Percentiles rank a stretch among this genome's conserved stretches.
phyloP scores from a whole-genome alignment of 2,797 vertebrate species.

The Gobionotothen gibberifrons region DNA sequence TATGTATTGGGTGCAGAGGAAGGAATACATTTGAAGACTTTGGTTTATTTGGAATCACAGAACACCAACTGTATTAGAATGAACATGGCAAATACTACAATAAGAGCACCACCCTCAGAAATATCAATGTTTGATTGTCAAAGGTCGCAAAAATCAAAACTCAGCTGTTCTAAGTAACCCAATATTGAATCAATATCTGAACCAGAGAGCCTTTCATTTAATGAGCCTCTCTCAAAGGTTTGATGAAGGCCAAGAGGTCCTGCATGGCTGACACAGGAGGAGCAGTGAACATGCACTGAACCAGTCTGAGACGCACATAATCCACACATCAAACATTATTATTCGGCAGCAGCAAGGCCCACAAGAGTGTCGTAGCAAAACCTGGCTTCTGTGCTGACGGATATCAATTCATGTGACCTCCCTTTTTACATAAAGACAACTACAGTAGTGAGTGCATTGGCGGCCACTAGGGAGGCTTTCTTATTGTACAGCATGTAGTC shows the following conservation, averaged over 20 bases:
- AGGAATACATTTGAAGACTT: background rate
- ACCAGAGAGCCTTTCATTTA: background rate
- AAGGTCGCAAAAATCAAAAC: too few species aligned
- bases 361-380: slow-evolving; percentile 1
- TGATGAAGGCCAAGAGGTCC: slow-evolving; percentile 2
- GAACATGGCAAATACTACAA: background rate
- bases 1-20: background rate
- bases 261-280: background rate
- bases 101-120: background rate
- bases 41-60: background rate
- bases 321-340: slow-evolving; percentile 16
- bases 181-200: background rate
- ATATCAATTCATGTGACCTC: slow-evolving; percentile 49
- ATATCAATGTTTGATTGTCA: background rate
- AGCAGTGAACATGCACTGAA: background rate
- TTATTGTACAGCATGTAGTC: background rate
- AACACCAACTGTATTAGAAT: background rate
- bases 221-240: background rate
- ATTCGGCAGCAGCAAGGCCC: slow-evolving; percentile 8
- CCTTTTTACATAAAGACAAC: slow-evolving; percentile 32
- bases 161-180: background rate
- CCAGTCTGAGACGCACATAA: background rate
- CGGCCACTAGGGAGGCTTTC: background rate
- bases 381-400: slow-evolving; percentile 24
- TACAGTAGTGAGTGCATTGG: background rate